Conservation (phyloP, 2,113 vertebrate genomes). For the Axis porcinus region DNA sequence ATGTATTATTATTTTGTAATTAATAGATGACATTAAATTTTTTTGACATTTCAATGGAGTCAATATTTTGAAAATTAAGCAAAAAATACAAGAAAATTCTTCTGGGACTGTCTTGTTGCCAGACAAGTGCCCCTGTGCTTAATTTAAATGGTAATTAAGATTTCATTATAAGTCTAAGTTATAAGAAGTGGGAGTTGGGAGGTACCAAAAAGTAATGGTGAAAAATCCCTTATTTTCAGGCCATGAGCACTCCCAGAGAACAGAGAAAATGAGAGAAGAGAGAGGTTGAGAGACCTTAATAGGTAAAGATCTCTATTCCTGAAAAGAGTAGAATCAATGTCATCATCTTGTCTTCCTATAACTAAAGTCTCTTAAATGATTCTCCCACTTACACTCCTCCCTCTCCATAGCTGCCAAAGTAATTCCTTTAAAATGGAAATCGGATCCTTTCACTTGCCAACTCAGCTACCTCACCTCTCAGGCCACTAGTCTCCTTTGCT, state of each 20-base stretch:
- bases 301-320: not conserved
- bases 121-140: not conserved
- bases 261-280: not conserved
- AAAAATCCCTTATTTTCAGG: not conserved
- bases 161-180: not conserved
- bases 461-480: not conserved
- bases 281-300: rapidly evolving
- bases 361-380: not conserved
- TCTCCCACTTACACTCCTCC: not conserved
- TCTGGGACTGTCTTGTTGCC: not conserved
- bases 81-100: not conserved
- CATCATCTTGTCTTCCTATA: not conserved
- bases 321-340: not conserved
- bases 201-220: not conserved
- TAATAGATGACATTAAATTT: not conserved
- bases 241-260: not conserved
- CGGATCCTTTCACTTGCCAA: not conserved
- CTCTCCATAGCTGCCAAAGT: not conserved
- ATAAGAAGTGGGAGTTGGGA: not conserved
- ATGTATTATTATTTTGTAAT: not conserved
- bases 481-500: not conserved
- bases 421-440: not conserved
- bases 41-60: not conserved
- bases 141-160: not conserved
- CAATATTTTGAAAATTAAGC: not conserved